These are phyloP conservation scores for Caenorhabditis sinica DNA, from an alignment of 2,888 invertebrate genomes.

Conservation along the genomic window DNA sequence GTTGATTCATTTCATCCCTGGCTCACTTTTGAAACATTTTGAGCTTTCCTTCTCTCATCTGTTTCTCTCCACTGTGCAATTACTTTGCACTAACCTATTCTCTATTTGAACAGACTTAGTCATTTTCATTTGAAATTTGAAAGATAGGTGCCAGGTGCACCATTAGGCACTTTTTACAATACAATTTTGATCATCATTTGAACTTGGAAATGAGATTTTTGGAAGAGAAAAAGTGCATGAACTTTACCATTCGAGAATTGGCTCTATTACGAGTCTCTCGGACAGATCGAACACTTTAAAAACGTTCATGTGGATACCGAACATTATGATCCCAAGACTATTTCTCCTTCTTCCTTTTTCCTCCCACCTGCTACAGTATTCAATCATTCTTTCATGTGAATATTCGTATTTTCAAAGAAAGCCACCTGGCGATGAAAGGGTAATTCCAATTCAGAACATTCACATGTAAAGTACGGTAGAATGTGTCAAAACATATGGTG, in stretches of 20 bases:
- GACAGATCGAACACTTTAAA: too few species aligned
- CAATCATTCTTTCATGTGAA: background rate
- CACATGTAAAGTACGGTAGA: background rate
- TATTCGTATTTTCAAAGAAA: background rate
- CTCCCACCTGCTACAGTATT: too few species aligned
- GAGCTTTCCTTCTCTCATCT: constrained; percentile 8
- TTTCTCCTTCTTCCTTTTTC: too few species aligned
- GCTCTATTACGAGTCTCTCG: too few species aligned
- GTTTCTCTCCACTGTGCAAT: constrained; percentile 32
- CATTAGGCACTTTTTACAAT: background rate
- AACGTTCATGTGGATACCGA: too few species aligned
- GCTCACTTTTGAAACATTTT: constrained; percentile 15
- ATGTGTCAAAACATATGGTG: constrained; percentile 17
- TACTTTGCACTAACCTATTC: constrained; percentile 17
- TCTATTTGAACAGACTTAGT: constrained; percentile 55
- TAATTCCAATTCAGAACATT: constrained; percentile 8
- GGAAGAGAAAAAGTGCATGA: too few species aligned
- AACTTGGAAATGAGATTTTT: too few species aligned
- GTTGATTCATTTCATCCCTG: background rate
- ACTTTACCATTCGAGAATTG: too few species aligned
- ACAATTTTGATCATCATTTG: background rate
- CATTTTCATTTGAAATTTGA: constrained; percentile 32
- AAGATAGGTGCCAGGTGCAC: constrained; percentile 1
- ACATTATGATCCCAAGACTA: too few species aligned
- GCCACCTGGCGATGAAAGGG: constrained; percentile 17